Base-by-base conservation (phyloP, 1,140 invertebrate species). In the Littorina saxatilis region DNA sequence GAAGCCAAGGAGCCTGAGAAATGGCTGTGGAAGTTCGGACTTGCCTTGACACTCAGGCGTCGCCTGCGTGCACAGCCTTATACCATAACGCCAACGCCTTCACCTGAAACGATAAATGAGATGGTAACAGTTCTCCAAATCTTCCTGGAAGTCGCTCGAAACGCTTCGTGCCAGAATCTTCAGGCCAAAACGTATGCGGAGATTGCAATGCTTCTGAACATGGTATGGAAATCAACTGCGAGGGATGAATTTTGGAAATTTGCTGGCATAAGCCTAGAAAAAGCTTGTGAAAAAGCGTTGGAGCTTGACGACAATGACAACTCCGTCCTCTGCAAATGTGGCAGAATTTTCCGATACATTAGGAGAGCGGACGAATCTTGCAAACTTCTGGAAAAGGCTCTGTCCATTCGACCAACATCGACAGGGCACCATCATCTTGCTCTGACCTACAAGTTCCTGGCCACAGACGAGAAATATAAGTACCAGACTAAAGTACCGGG, bases 361-460 rank as follows among this genome's bases (percentile, higher is more conserved):
- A n/a, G 55, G 43, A n/a, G 66, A 63, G 23, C 58, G 4, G 58
- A 78, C n/a, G 1, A 23, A 37, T 61, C 76, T 15, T n/a, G 35
- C 52, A 20, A 78, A 43, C 55, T 78, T 39, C 58, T 78, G 27
- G 76, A 78, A 37, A 78, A 66, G n/a, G 76, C 76, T 29, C 37
- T 63, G 3, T 32, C 76, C 52, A 63, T 78, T 27, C 76, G 76
- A 5, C 52, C 52, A 1, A 63, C 76, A 27, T 63, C 76, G 2
- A 78, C 76, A n/a, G 76, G 9, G 2, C 66, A 40, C 58, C 76
- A 78, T 27, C 76, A 78, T 63, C 17, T 78, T 15, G 76, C 55
- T 43, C 29, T 78, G 9, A 43, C 58, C 1, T 78, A 78, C 76
- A 78, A 78, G 35, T 43, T 37, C 13, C 29, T 78, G 0, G 76